Percentiles rank a stretch among this genome's conserved stretches.
phyloP scores from a whole-genome alignment of 2,113 vertebrate genomes.

The Oncorhynchus gorbuscha region DNA sequence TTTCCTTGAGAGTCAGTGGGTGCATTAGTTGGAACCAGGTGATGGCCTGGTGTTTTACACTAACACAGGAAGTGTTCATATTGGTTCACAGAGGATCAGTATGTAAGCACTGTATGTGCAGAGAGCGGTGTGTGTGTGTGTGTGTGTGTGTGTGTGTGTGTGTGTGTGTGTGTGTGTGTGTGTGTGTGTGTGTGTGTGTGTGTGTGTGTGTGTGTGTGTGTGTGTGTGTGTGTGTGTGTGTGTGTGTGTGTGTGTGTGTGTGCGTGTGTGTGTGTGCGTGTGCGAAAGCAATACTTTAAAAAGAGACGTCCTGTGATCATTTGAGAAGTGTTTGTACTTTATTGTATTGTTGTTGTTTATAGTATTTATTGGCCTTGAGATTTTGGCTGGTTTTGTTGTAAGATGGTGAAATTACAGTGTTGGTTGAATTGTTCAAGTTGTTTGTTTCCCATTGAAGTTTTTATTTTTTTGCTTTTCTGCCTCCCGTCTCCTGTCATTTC shows the following conservation, averaged over 20 bases:
- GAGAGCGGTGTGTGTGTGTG: slow-evolving; percentile 1
- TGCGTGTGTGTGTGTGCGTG: too few species aligned
- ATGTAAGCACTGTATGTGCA: neutral
- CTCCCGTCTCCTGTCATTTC: slow-evolving; percentile 41
- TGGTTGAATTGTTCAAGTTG: slow-evolving; percentile 37
- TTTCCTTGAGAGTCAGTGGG: slow-evolving; percentile 32
- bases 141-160: slow-evolving; percentile 1
- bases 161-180: slow-evolving; percentile 21
- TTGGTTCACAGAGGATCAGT: slow-evolving; percentile 26
- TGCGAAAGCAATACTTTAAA: slow-evolving; percentile 28
- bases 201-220: slow-evolving; percentile 11
- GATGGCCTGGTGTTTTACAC: slow-evolving; percentile 56
- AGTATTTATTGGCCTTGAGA: slow-evolving; percentile 75
- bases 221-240: slow-evolving; percentile 3
- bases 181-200: neutral
- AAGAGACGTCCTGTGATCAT: slow-evolving; percentile 24
- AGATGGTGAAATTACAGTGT: slow-evolving; percentile 58
- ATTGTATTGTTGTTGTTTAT: slow-evolving; percentile 55
- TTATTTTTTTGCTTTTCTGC: slow-evolving; percentile 47
- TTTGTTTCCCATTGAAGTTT: slow-evolving; percentile 46
- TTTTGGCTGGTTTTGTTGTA: slow-evolving; percentile 60
- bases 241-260: too few species aligned
- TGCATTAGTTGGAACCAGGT: neutral
- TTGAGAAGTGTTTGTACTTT: slow-evolving; percentile 42
- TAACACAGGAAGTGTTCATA: slow-evolving; percentile 42